These are phyloP conservation scores for Epinotia demarniana DNA, from an alignment of 2,888 invertebrate species.

Conservation along the genomic window DNA sequence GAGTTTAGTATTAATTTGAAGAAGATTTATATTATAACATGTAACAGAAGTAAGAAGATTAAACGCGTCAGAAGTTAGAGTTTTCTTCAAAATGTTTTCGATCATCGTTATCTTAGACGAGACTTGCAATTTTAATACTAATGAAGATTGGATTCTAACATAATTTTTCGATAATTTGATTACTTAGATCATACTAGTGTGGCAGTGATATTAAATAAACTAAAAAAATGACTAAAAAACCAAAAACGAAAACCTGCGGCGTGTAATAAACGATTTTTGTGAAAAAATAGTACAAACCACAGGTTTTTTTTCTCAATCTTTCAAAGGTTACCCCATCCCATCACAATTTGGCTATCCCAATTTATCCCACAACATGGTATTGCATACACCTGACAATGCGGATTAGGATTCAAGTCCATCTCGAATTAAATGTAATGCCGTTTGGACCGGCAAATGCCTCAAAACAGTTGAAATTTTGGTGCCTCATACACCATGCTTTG, in stretches of 20 bases:
- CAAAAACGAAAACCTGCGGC: slow-evolving; percentile 65
- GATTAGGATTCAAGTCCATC: neutral
- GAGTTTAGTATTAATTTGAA: neutral
- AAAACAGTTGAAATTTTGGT: slow-evolving; percentile 25
- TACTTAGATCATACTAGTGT: slow-evolving; percentile 51
- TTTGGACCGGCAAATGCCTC: neutral
- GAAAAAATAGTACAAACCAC: slow-evolving; percentile 53
- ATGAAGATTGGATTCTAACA: slow-evolving; percentile 1
- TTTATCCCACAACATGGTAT: neutral
- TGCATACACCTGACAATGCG: neutral
- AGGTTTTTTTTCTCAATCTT: slow-evolving; percentile 64
- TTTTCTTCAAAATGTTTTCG: neutral
- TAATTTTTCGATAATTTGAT: neutral
- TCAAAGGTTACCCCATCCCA: slow-evolving; percentile 64
- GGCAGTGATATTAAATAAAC: slow-evolving; percentile 60
- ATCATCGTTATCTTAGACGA: neutral
- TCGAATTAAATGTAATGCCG: slow-evolving; percentile 8
- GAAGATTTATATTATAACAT: neutral
- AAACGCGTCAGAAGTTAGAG: too few species aligned
- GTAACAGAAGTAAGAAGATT: too few species aligned
- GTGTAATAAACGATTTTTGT: slow-evolving; percentile 48
- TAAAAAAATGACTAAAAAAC: slow-evolving; percentile 31
- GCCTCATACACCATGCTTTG: slow-evolving; percentile 26
- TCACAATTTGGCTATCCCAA: slow-evolving; percentile 31
- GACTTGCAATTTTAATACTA: neutral